Conservation (phyloP, 2,113 vertebrate genomes). For the Passer montanus region DNA sequence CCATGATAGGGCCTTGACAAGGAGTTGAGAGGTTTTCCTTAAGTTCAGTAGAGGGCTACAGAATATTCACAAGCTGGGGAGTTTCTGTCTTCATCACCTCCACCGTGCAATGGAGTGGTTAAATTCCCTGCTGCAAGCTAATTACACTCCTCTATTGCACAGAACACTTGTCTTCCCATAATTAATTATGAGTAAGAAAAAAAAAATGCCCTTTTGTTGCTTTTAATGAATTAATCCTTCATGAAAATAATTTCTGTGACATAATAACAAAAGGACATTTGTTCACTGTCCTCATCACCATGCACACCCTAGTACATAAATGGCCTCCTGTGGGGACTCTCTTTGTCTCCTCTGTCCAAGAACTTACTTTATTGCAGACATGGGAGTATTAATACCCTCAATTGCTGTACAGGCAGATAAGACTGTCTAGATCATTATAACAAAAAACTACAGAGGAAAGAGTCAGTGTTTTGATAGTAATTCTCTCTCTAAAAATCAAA, state of each 20-base stretch:
- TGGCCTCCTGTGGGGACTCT: background rate
- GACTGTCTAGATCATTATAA: slow-evolving; percentile 42
- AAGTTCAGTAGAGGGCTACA: slow-evolving; percentile 2
- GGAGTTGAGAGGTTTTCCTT: background rate
- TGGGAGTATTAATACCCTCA: slow-evolving; percentile 49
- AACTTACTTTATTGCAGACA: slow-evolving; percentile 37
- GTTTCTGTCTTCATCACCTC: background rate
- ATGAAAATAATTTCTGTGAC: slow-evolving; percentile 45
- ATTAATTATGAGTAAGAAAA: slow-evolving; percentile 57
- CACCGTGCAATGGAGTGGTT: background rate
- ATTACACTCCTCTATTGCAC: background rate
- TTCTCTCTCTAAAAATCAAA: slow-evolving; percentile 59
- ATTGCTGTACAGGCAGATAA: slow-evolving; percentile 58
- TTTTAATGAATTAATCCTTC: slow-evolving; percentile 66
- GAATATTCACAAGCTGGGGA: background rate
- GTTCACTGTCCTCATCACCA: slow-evolving; percentile 53
- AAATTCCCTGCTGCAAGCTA: background rate
- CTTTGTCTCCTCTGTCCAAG: slow-evolving; percentile 43
- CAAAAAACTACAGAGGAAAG: slow-evolving; percentile 18
- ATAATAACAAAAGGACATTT: slow-evolving; percentile 59
- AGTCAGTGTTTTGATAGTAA: slow-evolving; percentile 29
- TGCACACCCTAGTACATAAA: background rate
- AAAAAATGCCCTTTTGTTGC: slow-evolving; percentile 42
- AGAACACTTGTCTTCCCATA: slow-evolving; percentile 44
- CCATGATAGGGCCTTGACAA: background rate